phyloP scores from a whole-genome alignment of 1,140 invertebrate genomes.

The Penaeus vannamei region DNA sequence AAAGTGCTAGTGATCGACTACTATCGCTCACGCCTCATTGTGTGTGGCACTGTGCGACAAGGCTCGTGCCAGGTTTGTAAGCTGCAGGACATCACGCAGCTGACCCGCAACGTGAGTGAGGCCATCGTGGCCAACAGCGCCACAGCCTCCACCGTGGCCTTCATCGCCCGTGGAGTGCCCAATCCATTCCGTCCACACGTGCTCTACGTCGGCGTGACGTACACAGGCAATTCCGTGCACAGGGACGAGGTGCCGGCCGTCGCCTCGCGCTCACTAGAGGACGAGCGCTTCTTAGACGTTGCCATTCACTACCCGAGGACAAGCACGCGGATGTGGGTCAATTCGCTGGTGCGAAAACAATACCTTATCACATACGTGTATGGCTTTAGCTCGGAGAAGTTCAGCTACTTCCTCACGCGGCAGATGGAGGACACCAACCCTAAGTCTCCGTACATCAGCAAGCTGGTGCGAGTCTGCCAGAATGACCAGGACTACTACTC shows the following conservation, averaged over 20 bases:
- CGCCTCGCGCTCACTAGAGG: conserved; percentile 91
- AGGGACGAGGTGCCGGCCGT: conserved; percentile 95
- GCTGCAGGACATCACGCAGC: conserved; percentile 89
- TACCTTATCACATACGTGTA: conserved; percentile 97
- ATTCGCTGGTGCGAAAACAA: conserved; percentile 88
- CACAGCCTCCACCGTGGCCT: conserved; percentile 94
- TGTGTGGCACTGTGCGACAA: conserved; percentile 91
- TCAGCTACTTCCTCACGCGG: conserved; percentile 97
- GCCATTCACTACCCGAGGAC: conserved; percentile 92
- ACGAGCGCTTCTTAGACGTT: conserved; percentile 89
- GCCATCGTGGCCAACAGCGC: conserved; percentile 97
- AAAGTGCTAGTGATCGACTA: conserved; percentile 97
- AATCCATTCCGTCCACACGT: conserved; percentile 84
- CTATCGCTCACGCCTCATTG: conserved; percentile 88
- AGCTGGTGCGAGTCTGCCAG: conserved; percentile 95
- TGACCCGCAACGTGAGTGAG: conserved; percentile 82
- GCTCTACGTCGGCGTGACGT: conserved; percentile 96
- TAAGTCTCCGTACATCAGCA: conserved; percentile 87
- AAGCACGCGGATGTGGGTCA: conserved; percentile 92
- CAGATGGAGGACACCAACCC: conserved; percentile 85
- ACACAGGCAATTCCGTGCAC: conserved; percentile 93
- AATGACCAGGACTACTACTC: conserved; percentile 97
- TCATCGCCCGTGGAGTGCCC: conserved; percentile 94
- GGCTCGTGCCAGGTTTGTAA: conserved; percentile 92
- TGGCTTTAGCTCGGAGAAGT: conserved; percentile 94